phyloP scores from a whole-genome alignment of 2,797 vertebrate species.

The Otolemur crassicaudatus region DNA sequence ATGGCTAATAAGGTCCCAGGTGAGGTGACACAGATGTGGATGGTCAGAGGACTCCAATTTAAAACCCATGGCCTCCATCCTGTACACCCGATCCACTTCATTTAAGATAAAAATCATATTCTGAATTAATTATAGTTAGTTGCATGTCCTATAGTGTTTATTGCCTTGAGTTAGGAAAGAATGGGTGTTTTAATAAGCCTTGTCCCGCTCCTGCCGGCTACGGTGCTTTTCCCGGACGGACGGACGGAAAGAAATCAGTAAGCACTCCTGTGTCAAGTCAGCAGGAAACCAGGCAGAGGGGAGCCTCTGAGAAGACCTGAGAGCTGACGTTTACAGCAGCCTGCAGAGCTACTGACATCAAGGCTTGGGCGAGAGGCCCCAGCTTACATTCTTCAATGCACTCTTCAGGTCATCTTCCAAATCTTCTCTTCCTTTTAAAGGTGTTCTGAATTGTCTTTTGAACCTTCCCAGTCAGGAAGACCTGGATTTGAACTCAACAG shows the following conservation, averaged over 20 bases:
- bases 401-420: not conserved
- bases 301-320: not conserved
- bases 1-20: not conserved
- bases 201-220: not conserved
- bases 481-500: not conserved
- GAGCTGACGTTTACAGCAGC: not conserved
- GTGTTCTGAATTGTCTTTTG: not conserved
- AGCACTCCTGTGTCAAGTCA: not conserved
- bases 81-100: not conserved
- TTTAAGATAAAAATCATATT: not conserved
- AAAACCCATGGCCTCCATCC: not conserved
- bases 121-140: not conserved
- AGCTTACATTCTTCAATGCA: not conserved
- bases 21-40: not conserved
- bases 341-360: not conserved
- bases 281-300: not conserved
- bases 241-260: not conserved
- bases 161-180: constrained; percentile 2
- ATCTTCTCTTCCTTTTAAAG: not conserved
- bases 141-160: not conserved
- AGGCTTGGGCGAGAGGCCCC: not conserved
- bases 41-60: not conserved
- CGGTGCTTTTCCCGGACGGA: not conserved
- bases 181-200: not conserved
- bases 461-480: not conserved